Evolutionary conservation across 2,888 invertebrate species (phyloP), one percentile per base, ranked within the genome.

Genomic region (Noctua comes): DNA sequence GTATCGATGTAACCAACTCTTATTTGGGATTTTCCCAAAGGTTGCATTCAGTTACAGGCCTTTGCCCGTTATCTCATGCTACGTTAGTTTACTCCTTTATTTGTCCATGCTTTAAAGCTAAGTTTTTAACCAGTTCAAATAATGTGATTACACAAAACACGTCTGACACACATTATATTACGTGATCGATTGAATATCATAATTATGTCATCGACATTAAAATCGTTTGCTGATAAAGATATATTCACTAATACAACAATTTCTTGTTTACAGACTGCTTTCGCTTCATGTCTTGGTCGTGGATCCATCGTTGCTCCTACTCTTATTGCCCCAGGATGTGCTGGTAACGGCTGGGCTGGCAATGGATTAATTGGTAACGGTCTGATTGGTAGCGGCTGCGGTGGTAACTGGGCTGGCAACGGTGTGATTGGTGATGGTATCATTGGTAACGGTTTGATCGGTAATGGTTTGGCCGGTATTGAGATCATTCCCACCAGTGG

Each of bases 401-500:
- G 18, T 18, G 62, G 62, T 8, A 62, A 62, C 59, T 62, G 18
- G 27, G 31, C 18, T 31, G 18, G 18, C 21, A 77, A 77, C 36
- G 77, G 77, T 18, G 1, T 48, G 13, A 46, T 31, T 24, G 77
- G 73, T 24, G n/a, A 77, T 48, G 46, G 65, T 18, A 46, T 65
- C 5, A 43, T 64, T 46, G 73, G 57, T 8, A 48, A 65, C 31
- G 69, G 73, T 59, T 27, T 51, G 16, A 59, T 59, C 11, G 81
- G 70, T 13, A 68, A 72, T 62, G 79, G 77, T 27, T 54, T 57
- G 43, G 79, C 86, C 24, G 93, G 90, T 51, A 21, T 65, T 18
- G 82, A 75, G 27, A 68, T 76, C 43, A 64, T 72, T 16, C 79
- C 86, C 21, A 87, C 92, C 57, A 80, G 78, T 46, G 82, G 86